Conservation (phyloP, 2,797 vertebrate species). For the Pseudochaenichthys georgianus region DNA sequence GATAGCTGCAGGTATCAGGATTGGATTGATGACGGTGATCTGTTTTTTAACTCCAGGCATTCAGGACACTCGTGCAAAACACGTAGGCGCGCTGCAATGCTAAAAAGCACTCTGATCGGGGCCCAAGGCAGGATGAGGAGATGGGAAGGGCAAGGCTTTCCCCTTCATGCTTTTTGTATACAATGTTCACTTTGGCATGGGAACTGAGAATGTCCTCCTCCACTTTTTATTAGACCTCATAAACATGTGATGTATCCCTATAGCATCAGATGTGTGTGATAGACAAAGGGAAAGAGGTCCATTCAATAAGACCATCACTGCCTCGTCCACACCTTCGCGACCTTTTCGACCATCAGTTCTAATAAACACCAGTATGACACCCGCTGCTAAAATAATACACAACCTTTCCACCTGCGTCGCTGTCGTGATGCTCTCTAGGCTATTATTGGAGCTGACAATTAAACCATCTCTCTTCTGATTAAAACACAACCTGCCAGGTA, state of each 20-base stretch:
- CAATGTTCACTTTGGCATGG: slow-evolving; percentile 9
- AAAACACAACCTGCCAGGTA: slow-evolving; percentile 52
- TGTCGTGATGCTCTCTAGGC: slow-evolving; percentile 51
- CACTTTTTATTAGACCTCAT: slow-evolving; percentile 37
- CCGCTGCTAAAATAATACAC: slow-evolving; percentile 41
- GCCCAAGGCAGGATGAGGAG: not conserved
- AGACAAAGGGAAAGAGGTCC: slow-evolving; percentile 25
- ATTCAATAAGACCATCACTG: slow-evolving; percentile 32
- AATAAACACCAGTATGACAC: slow-evolving; percentile 56
- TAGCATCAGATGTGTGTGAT: slow-evolving; percentile 17
- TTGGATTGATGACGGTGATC: too few species aligned
- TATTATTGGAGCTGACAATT: slow-evolving; percentile 67
- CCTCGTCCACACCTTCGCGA: slow-evolving; percentile 42
- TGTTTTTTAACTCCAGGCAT: too few species aligned
- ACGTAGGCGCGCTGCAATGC: too few species aligned
- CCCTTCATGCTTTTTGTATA: slow-evolving; percentile 8
- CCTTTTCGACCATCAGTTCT: slow-evolving; percentile 61
- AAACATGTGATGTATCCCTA: slow-evolving; percentile 33
- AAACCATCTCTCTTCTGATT: slow-evolving; percentile 64
- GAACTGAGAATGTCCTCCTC: not conserved
- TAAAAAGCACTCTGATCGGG: too few species aligned
- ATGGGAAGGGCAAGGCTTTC: not conserved
- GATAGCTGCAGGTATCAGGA: too few species aligned
- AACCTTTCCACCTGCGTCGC: slow-evolving; percentile 38
- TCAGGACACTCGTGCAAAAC: too few species aligned